These are phyloP conservation scores for Octodonta nipae DNA, from an alignment of 2,888 invertebrate genomes.

Conservation along the genomic window DNA sequence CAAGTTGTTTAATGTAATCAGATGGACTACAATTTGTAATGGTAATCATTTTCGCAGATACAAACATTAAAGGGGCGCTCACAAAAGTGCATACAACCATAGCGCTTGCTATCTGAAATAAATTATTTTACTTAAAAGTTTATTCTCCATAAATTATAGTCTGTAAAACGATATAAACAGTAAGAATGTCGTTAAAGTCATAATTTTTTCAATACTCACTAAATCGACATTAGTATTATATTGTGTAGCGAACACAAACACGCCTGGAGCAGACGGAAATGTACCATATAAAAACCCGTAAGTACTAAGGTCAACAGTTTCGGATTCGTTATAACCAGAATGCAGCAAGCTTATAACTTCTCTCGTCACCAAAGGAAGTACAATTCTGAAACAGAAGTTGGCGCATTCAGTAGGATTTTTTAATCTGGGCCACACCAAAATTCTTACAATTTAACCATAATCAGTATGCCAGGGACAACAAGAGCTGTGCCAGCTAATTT, in stretches of 20 bases:
- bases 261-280: slow-evolving; percentile 90
- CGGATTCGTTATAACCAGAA: slow-evolving; percentile 54
- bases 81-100: slow-evolving; percentile 91
- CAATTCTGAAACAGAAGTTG: too few species aligned
- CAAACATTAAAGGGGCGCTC: slow-evolving; percentile 88
- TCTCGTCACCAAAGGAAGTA: slow-evolving; percentile 72
- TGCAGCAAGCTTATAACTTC: slow-evolving; percentile 68
- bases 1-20: slow-evolving; percentile 64
- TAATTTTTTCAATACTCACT: too few species aligned
- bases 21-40: slow-evolving; percentile 53
- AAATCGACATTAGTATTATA: slow-evolving; percentile 77
- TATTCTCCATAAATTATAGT: too few species aligned
- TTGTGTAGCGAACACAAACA: slow-evolving; percentile 83
- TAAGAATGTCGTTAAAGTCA: neutral
- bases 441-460: slow-evolving; percentile 76
- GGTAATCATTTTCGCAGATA: slow-evolving; percentile 86
- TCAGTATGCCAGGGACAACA: slow-evolving; percentile 72
- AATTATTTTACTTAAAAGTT: too few species aligned
- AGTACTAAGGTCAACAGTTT: slow-evolving; percentile 71
- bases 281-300: slow-evolving; percentile 93
- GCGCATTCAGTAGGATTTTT: too few species aligned
- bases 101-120: slow-evolving; percentile 68
- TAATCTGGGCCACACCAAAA: slow-evolving; percentile 1
- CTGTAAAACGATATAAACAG: neutral
- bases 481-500: slow-evolving; percentile 65